Conservation (phyloP, 30 jellyfish, hydroid and myxozoan species). For the Aurelia aurita complex sp. Pacific region DNA sequence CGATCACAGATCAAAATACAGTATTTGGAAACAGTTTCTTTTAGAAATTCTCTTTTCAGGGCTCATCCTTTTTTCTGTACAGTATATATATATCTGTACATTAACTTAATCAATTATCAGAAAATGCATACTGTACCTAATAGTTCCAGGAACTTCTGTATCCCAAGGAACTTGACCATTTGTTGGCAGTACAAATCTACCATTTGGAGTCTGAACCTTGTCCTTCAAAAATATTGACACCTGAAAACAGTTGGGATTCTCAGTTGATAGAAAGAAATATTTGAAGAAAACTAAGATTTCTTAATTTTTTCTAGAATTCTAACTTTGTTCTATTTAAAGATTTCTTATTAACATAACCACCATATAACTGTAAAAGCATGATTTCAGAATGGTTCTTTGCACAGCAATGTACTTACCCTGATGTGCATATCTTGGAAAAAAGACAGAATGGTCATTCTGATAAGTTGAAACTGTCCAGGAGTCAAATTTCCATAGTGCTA, state of each 20-base stretch:
- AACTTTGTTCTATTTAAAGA: too few species aligned
- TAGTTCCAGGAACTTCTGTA: conserved; percentile 92
- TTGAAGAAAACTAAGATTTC: too few species aligned
- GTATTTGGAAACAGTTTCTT: too few species aligned
- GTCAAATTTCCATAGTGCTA: conserved; percentile 78
- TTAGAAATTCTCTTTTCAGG: too few species aligned
- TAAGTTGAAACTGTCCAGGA: conserved; percentile 92
- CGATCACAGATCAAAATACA: too few species aligned
- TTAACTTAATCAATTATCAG: too few species aligned
- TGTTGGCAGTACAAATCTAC: conserved; percentile 82
- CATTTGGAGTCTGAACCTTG: conserved; percentile 90
- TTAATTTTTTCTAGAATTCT: too few species aligned
- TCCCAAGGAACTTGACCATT: conserved; percentile 98
- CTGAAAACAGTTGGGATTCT: conserved; percentile 6
- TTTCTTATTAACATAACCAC: too few species aligned
- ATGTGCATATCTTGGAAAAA: conserved; percentile 97
- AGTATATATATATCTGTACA: too few species aligned
- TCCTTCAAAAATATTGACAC: conserved; percentile 95
- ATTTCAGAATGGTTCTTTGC: neutral
- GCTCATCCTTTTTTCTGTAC: too few species aligned
- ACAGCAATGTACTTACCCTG: conserved; percentile 57
- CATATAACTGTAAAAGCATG: neutral
- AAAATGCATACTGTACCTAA: conserved; percentile 67
- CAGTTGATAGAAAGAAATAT: too few species aligned
- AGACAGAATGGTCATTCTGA: conserved; percentile 79